Evolutionary conservation across 2,797 vertebrate species (phyloP).

Genomic region (Characodon lateralis): DNA sequence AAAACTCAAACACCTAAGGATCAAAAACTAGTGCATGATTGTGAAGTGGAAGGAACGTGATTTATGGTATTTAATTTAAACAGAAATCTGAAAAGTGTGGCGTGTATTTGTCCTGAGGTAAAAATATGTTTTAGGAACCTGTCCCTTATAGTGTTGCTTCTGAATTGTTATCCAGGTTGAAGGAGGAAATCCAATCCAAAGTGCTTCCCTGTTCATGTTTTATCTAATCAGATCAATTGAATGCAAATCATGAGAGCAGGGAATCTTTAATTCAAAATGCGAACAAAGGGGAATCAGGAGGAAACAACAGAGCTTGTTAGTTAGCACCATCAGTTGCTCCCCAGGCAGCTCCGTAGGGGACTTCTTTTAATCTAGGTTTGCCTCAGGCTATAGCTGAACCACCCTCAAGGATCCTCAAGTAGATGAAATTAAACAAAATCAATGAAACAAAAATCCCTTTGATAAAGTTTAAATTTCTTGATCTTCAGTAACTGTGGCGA

Average conservation of each 20-base stretch:
- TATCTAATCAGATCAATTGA: slow-evolving; percentile 72
- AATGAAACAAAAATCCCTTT: slow-evolving; percentile 59
- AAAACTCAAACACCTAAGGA: no score
- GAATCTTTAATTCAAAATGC: slow-evolving; percentile 68
- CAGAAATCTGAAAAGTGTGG: no score
- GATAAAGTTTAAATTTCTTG: slow-evolving; percentile 41
- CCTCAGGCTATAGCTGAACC: slow-evolving; percentile 55
- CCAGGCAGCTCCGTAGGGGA: slow-evolving; percentile 59
- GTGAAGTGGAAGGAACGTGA: no score
- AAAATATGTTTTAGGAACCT: no score
- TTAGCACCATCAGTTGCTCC: slow-evolving; percentile 48
- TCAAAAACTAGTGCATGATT: no score
- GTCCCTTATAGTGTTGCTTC: slow-evolving; percentile 8
- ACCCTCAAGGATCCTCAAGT: slow-evolving; percentile 39
- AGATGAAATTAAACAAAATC: slow-evolving; percentile 60
- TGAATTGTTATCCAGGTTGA: slow-evolving; percentile 33
- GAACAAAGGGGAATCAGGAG: slow-evolving; percentile 61
- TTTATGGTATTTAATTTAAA: no score
- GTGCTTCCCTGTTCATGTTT: slow-evolving; percentile 7
- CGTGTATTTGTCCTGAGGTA: no score
- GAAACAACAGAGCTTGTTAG: slow-evolving; percentile 64
- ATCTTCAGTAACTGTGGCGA: neutral
- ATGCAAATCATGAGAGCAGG: slow-evolving; percentile 65
- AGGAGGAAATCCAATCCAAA: slow-evolving; percentile 2
- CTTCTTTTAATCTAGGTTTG: slow-evolving; percentile 65